These are phyloP conservation scores for Aulostomus chinensis DNA, from an alignment of 2,797 vertebrate genomes.

Conservation along the genomic window DNA sequence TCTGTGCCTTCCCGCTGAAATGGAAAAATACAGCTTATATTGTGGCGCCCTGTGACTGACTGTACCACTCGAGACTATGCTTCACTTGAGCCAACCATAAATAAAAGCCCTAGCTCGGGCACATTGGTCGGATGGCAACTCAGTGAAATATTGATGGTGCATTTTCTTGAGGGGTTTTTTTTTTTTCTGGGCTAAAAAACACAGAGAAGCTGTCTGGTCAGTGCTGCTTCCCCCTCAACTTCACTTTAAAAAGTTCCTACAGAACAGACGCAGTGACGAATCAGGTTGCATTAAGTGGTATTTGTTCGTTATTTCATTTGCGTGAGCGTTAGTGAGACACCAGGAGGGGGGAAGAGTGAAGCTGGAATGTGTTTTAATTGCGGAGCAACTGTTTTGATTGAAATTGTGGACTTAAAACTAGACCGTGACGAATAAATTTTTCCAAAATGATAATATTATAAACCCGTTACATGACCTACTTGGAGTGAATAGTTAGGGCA, in stretches of 20 bases:
- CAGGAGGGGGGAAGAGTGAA: too few species aligned
- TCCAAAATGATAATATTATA: too few species aligned
- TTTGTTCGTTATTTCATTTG: too few species aligned
- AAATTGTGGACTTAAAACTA: too few species aligned
- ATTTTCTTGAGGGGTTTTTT: slow-evolving; percentile 28
- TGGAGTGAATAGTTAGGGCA: too few species aligned
- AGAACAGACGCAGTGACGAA: too few species aligned
- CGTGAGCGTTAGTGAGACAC: too few species aligned
- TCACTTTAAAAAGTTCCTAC: too few species aligned
- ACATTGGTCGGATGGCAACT: slow-evolving; percentile 47
- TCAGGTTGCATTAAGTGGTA: slow-evolving; percentile 4
- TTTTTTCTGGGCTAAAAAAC: slow-evolving; percentile 25
- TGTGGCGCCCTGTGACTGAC: slow-evolving; percentile 11
- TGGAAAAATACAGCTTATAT: slow-evolving; percentile 22
- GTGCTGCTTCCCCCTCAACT: slow-evolving; percentile 25
- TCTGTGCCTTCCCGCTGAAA: slow-evolving; percentile 61
- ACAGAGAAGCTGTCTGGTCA: slow-evolving; percentile 20
- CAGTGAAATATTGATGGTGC: slow-evolving; percentile 67
- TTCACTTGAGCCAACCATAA: slow-evolving; percentile 46
- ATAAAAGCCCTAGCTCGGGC: slow-evolving; percentile 38
- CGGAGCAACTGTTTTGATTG: too few species aligned
- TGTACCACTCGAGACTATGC: slow-evolving; percentile 33
- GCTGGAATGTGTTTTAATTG: too few species aligned
- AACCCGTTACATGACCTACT: too few species aligned
- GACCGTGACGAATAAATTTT: too few species aligned